Percentiles rank a stretch among this genome's conserved stretches.
These are phyloP conservation scores for Lepus townsendii DNA, from an alignment of 2,797 vertebrate genomes.

Conservation along the genomic window DNA sequence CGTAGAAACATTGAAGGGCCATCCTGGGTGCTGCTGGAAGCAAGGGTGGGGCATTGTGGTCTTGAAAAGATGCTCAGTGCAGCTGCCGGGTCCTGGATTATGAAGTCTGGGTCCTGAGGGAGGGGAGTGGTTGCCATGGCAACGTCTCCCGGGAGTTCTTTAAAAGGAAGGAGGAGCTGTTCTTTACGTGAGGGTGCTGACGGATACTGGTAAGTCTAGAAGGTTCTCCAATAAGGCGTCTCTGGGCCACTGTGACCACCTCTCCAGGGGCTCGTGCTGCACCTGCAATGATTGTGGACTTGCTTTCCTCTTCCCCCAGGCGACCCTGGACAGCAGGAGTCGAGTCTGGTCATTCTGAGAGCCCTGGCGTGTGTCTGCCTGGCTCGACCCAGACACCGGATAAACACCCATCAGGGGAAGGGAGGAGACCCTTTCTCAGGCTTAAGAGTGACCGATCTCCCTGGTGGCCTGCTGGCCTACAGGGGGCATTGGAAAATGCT, in stretches of 20 bases:
- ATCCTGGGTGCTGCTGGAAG: accelerated
- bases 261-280: accelerated
- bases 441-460: neutral
- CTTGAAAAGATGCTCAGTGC: neutral
- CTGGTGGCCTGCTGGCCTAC: neutral
- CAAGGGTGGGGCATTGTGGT: neutral
- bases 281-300: too few species aligned
- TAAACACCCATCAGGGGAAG: neutral
- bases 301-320: neutral
- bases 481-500: neutral
- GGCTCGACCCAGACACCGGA: neutral
- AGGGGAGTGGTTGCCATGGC: neutral
- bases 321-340: neutral
- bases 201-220: neutral
- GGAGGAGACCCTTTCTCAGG: too few species aligned
- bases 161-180: neutral
- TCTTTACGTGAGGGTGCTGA: neutral
- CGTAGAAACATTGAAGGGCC: neutral
- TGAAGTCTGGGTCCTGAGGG: neutral
- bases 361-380: neutral
- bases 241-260: neutral
- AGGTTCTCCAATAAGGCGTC: neutral
- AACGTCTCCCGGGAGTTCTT: neutral
- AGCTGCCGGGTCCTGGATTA: neutral
- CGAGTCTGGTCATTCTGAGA: neutral